phyloP scores from a whole-genome alignment of 1,140 invertebrate species.

The Riptortus pedestris region DNA sequence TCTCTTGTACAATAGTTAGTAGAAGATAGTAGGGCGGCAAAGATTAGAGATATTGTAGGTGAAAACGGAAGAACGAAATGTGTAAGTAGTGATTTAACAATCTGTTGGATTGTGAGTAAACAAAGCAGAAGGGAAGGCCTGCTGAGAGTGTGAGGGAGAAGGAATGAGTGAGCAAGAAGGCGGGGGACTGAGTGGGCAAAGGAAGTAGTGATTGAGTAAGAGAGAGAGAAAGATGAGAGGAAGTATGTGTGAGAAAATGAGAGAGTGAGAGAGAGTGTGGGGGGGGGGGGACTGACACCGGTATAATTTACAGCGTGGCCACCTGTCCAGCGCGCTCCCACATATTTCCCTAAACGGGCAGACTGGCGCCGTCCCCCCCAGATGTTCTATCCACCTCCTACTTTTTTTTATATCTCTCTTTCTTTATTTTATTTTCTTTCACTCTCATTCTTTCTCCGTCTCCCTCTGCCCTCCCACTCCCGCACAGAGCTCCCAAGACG shows the following conservation, averaged over 20 bases:
- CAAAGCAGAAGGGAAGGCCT: neutral
- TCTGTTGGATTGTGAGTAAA: no score
- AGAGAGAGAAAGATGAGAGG: neutral
- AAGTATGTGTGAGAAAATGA: neutral
- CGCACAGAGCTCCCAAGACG: no score
- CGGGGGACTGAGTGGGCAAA: no score
- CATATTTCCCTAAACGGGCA: slow-evolving; percentile 13
- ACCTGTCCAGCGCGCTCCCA: slow-evolving; percentile 1
- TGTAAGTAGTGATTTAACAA: no score
- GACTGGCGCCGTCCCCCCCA: slow-evolving; percentile 11
- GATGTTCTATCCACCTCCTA: slow-evolving; percentile 1
- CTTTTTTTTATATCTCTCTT: slow-evolving; percentile 2
- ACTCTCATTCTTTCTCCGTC: neutral
- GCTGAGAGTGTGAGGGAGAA: neutral
- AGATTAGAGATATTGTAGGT: no score
- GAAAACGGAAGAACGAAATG: no score
- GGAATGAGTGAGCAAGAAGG: neutral
- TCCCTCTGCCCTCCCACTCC: neutral
- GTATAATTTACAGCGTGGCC: slow-evolving; percentile 7
- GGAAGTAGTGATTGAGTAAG: no score
- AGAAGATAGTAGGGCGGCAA: no score
- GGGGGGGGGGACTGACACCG: neutral
- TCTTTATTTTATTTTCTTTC: slow-evolving; percentile 4
- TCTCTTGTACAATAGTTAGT: no score
- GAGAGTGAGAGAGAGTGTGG: neutral